Evolutionary conservation across 2,888 invertebrate genomes (phyloP), one percentile per base, ranked within the genome.

Genomic region (Trypoxylon attenuatum): DNA sequence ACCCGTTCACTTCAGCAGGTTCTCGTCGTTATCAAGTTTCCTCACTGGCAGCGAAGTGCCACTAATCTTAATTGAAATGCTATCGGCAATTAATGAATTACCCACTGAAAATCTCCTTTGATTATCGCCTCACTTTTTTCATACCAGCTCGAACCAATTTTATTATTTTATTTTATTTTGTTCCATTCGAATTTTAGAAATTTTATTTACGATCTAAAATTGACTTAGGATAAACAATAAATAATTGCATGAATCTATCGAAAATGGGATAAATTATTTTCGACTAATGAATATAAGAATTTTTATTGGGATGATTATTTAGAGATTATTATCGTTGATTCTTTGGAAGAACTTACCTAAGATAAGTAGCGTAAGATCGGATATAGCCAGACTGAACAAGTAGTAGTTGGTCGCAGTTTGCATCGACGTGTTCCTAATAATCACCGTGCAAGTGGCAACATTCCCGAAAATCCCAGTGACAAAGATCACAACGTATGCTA

Each of bases 341-440:
- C 10, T n/a, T 33, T 13, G 33, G 8, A 10, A 10, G 33, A n/a
- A 59, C 93, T 92, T 87, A 94, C 96, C 97, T 77, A 96, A 91
- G 2, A 95, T 83, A 10, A 97, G 88, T 68, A 96, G 90, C 50
- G 93, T 90, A 15, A 97, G 88, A 86, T 97, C 97, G 16, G 96
- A 96, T 13, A 96, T 88, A 15, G 97, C 95, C 87, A 96, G 88
- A 83, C 94, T 96, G 88, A 96, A 95, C 46, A 97, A 89, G 84
- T 97, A 97, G 84, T 95, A 97, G 84, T 97, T 97, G 0, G 97
- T 97, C 0, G 96, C 94, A 0, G 96, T 95, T 79, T 95, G 96
- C 93, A 97, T 93, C 5, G 93, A 91, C 0, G 92, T 90, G 82
- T 96, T 95, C 25, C 91, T 90, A 5, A 93, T 90, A 52, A 97